Conservation (phyloP, 2,888 invertebrate genomes). For the Biston stratarius region DNA sequence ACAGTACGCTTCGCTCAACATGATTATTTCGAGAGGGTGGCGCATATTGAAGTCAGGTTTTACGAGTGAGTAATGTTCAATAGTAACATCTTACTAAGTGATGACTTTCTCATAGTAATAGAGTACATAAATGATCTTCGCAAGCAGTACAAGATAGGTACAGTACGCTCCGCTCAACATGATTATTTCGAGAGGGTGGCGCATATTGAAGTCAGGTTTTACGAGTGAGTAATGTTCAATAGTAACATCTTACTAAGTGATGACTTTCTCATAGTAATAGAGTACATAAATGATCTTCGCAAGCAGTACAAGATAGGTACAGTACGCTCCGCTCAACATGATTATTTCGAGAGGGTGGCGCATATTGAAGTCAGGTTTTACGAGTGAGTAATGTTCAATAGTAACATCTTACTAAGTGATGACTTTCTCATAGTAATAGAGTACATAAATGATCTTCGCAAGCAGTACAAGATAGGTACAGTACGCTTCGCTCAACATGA, state of each 20-base stretch:
- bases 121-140: conserved; percentile 97
- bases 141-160: conserved; percentile 95
- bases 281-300: conserved; percentile 96
- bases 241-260: too few relatives aligned
- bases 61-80: conserved; percentile 91
- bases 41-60: conserved; percentile 96
- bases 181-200: conserved; percentile 98
- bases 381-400: conserved; percentile 88
- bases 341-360: conserved; percentile 98
- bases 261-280: conserved; percentile 79
- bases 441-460: conserved; percentile 96
- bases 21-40: conserved; percentile 98
- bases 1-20: conserved; percentile 96
- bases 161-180: conserved; percentile 97
- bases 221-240: conserved; percentile 89
- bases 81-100: too few relatives aligned
- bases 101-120: conserved; percentile 70
- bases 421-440: conserved; percentile 85
- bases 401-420: too few relatives aligned
- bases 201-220: conserved; percentile 96
- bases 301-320: conserved; percentile 96
- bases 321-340: conserved; percentile 97
- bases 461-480: conserved; percentile 96
- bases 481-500: conserved; percentile 96
- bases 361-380: conserved; percentile 98